phyloP scores from a whole-genome alignment of 2,888 invertebrate genomes.

The Linnaemya tessellans region DNA sequence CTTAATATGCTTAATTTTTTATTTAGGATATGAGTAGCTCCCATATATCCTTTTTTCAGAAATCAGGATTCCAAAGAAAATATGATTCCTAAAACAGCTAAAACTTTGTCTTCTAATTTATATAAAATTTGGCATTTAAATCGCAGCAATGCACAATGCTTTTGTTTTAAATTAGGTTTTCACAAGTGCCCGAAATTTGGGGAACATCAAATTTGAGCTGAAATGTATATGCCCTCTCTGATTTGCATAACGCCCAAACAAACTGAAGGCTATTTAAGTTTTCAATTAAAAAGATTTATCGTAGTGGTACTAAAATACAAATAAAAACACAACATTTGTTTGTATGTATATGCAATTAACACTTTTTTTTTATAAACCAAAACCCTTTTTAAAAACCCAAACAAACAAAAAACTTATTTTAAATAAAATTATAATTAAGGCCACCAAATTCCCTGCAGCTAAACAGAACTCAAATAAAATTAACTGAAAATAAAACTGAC shows the following conservation, averaged over 20 bases:
- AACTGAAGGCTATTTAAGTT: constrained; percentile 36
- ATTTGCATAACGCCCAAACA: constrained; percentile 10
- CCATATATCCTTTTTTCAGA: no score
- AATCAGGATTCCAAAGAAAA: no score
- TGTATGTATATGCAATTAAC: constrained; percentile 36
- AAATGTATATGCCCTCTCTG: background rate
- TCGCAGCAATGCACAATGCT: no score
- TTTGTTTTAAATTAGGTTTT: no score
- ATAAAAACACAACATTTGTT: constrained; percentile 16
- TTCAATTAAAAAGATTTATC: constrained; percentile 33
- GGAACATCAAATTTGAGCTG: background rate
- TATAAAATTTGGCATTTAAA: no score
- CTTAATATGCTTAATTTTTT: no score
- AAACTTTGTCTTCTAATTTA: no score
- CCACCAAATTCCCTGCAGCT: constrained; percentile 38
- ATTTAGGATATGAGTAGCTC: no score
- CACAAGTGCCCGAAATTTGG: no score
- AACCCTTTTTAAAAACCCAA: background rate
- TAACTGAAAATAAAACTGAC: constrained; percentile 48
- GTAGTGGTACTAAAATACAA: background rate
- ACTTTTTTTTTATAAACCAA: background rate
- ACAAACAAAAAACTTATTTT: constrained; percentile 18
- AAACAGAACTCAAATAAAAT: constrained; percentile 50
- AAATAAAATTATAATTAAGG: constrained; percentile 63
- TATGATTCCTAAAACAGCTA: no score